These are phyloP conservation scores for Gambusia holbrooki DNA, from an alignment of 2,113 vertebrate species.

Conservation along the genomic window DNA sequence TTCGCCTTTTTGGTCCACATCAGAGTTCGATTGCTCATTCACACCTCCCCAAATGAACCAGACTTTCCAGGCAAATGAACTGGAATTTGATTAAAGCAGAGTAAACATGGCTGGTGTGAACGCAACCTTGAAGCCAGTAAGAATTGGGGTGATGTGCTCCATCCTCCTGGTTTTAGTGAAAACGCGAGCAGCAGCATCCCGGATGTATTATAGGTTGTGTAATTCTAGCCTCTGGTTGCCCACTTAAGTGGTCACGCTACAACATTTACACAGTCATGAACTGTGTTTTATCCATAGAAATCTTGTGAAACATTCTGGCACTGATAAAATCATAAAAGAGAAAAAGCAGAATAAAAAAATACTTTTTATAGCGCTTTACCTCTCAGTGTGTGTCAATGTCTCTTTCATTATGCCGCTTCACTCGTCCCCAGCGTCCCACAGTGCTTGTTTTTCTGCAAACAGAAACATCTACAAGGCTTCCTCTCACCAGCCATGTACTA, in stretches of 20 bases:
- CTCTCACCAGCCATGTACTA: slow-evolving; percentile 19
- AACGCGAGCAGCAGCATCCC: too few relatives aligned
- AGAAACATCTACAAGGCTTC: slow-evolving; percentile 16
- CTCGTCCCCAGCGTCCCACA: slow-evolving; percentile 7
- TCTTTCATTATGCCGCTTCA: slow-evolving; percentile 4
- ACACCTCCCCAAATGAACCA: too few relatives aligned
- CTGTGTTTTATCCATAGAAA: slow-evolving; percentile 10
- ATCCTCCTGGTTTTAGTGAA: too few relatives aligned
- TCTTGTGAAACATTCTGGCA: slow-evolving; percentile 15
- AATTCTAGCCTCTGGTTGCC: too few relatives aligned
- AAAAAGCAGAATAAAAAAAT: background rate
- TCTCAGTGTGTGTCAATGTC: background rate
- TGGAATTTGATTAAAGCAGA: too few relatives aligned
- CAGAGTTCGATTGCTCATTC: too few relatives aligned
- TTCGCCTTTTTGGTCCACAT: too few relatives aligned
- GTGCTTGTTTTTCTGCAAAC: slow-evolving; percentile 19
- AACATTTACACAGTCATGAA: slow-evolving; percentile 16
- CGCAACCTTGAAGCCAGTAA: too few relatives aligned
- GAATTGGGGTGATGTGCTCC: too few relatives aligned
- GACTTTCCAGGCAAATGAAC: too few relatives aligned
- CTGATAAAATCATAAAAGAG: slow-evolving; percentile 1
- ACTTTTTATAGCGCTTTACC: slow-evolving; percentile 7
- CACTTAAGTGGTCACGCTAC: slow-evolving; percentile 3
- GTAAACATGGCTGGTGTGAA: too few relatives aligned
- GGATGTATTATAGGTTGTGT: too few relatives aligned